Base-by-base conservation (phyloP, 2,888 invertebrate genomes). In the Candidula unifasciata region DNA sequence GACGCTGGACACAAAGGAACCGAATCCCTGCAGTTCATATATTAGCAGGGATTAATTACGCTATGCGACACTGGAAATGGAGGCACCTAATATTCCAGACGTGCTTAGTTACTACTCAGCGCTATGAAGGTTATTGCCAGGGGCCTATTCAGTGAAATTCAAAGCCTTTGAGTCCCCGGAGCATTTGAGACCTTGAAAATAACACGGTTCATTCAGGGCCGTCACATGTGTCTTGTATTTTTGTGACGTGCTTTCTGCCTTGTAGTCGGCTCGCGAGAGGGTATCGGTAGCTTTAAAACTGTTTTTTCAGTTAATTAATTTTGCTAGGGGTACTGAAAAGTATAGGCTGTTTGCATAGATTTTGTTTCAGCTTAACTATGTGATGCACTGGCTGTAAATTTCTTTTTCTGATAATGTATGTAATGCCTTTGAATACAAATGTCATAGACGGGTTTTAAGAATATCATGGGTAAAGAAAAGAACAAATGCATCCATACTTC, bases 1-100 rank as follows among this genome's bases (percentile, higher is more conserved):
- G 8, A 6, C 6, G 44, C 44, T 44, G 44, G 44, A 44, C 6
- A 44, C 13, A 44, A 44, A 44, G 44, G 44, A 44, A 44, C 13
- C 13, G 44, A 44, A 44, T 6, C 6, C 8, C n/a, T 0, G 44
- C 13, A 30, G 10, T 76, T 54, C 57, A 10, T 24, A 35, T 64
- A 60, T 76, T 77, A 60, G 33, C 10, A 5, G 35, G 64, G 57
- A 77, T 77, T 77, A 77, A 77, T 77, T 77, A 77, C 60, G 77
- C 60, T 57, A 2, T 6, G 60, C 24, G 33, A 18, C 33, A 35
- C 16, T 33, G 77, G 33, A 77, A 35, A 57, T 18, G 35, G 60
- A 57, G 77, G 60, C 77, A 77, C 60, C 60, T 35, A 77, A 60
- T 60, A 27, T 30, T 1, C 21, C 35, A 60, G 76, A 76, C 76